A percentile compares a stretch with the other conserved stretches of the same genome.
These are phyloP conservation scores for Drosophila nigrodunni DNA, from an alignment of 1,140 invertebrate genomes.

Conservation along the genomic window DNA sequence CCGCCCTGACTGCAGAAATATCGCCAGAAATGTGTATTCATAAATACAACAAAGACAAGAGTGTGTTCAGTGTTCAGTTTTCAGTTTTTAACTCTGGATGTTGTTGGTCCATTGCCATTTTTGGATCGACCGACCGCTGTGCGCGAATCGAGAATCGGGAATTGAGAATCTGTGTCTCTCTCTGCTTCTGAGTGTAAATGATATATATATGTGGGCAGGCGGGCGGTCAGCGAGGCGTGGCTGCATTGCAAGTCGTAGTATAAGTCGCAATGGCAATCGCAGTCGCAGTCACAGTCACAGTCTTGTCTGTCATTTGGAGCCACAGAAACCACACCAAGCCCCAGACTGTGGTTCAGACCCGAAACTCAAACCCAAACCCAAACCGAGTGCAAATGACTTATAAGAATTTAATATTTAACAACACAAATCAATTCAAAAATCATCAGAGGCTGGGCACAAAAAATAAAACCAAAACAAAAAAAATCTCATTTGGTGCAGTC, in stretches of 20 bases:
- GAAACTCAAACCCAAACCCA: neutral
- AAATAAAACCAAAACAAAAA: neutral
- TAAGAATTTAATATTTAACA: constrained; percentile 84
- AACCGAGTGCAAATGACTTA: constrained; percentile 81
- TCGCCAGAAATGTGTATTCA: constrained; percentile 20
- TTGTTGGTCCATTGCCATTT: constrained; percentile 67
- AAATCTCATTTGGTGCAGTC: constrained; percentile 69
- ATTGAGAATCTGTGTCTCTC: constrained; percentile 48
- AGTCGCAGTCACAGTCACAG: neutral
- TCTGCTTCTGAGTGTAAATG: constrained; percentile 70
- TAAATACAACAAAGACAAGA: constrained; percentile 51
- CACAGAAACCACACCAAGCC: constrained; percentile 45
- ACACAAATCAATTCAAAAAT: constrained; percentile 84
- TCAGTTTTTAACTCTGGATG: constrained; percentile 6
- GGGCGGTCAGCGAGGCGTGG: neutral
- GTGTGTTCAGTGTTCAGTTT: no score
- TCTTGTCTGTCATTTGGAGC: constrained; percentile 79
- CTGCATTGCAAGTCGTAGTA: constrained; percentile 5
- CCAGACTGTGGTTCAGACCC: neutral
- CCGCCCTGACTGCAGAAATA: neutral
- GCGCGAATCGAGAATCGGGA: constrained; percentile 49
- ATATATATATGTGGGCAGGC: constrained; percentile 66
- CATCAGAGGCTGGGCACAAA: constrained; percentile 65
- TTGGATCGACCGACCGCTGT: constrained; percentile 75
- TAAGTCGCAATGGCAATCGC: neutral